Evolutionary conservation across 2,888 invertebrate genomes (phyloP), one percentile per base, ranked within the genome.

Genomic region (Amorpha juglandis): DNA sequence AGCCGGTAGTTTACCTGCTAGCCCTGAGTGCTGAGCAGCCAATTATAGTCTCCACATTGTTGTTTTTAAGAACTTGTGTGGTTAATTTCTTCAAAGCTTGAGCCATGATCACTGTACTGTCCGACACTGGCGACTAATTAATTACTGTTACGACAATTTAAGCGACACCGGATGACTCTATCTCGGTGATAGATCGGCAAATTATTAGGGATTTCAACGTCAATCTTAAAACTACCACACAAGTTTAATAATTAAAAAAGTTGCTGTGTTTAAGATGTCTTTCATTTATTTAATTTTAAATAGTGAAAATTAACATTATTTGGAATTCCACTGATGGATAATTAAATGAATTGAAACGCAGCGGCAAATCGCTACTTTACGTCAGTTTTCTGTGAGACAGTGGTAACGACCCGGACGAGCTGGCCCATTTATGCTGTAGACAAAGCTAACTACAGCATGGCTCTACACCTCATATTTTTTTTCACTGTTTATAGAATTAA

Each of bases 1-100:
- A 69, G 80, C 87, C 89, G 87, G 88, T 79, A 73, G 66, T 63
- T 70, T 87, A 92, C 92, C 92, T 90, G 78, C 79, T 86, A 27
- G 89, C 83, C 69, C 91, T 82, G 62, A 82, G 64, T 47, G 82
- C 80, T 62, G 78, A 76, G 63, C 77, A 77, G 64, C 79, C 75
- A 63, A 83, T 70, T 67, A 80, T 65, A 63, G 72, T 70, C 67
- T 91, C 91, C 70, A 84, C 86, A 84, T 87, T 84, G 70, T 83
- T 87, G 68, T 79, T 86, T 79, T 85, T 87, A 38, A 92, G 74
- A 74, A 89, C 84, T 79, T 88, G 87, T 62, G 79, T 78, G 16
- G 88, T 72, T 67, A 91, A 74, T 73, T 89, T 90, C 72, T 85
- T 84, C 71, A 92, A 71, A 53, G 84, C 81, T 67, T 87, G 87